A percentile compares a stretch with the other conserved stretches of the same genome.
Evolutionary conservation across 2,888 invertebrate genomes (phyloP).

Genomic region (Apamea monoglypha): DNA sequence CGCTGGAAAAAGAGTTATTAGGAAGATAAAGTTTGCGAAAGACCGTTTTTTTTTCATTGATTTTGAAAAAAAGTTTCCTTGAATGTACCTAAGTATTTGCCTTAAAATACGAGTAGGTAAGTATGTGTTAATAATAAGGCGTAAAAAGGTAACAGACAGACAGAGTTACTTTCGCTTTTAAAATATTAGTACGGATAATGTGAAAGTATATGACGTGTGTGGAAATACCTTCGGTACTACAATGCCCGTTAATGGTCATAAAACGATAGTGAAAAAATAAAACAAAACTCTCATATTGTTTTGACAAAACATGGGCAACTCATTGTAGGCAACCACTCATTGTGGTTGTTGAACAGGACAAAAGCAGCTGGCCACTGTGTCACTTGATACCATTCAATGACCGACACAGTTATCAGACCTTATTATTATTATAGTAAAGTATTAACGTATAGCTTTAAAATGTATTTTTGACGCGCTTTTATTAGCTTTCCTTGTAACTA

Average conservation of each 20-base stretch:
- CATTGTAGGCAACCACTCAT: conserved; percentile 23
- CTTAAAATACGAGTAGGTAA: too few relatives aligned
- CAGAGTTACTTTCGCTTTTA: too few relatives aligned
- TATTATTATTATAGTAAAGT: background rate
- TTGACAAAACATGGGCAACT: conserved; percentile 22
- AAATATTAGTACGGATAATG: too few relatives aligned
- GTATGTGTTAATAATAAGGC: too few relatives aligned
- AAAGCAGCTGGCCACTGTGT: conserved; percentile 31
- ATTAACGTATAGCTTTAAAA: background rate
- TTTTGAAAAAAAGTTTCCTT: too few relatives aligned
- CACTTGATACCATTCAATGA: conserved; percentile 39
- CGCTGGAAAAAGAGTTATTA: too few relatives aligned
- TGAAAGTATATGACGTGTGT: background rate
- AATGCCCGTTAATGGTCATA: conserved; percentile 30
- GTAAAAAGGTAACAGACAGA: too few relatives aligned
- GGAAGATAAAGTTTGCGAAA: too few relatives aligned
- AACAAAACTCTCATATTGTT: conserved; percentile 40
- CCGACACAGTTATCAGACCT: conserved; percentile 16
- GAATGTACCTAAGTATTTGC: too few relatives aligned
- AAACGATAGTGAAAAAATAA: conserved; percentile 19
- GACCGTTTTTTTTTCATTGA: too few relatives aligned
- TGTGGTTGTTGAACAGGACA: conserved; percentile 36
- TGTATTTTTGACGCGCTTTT: too few relatives aligned
- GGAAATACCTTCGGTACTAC: background rate
- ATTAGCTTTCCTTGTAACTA: too few relatives aligned